phyloP scores from a whole-genome alignment of 2,797 vertebrate species.

The Pantherophis vulpinus region DNA sequence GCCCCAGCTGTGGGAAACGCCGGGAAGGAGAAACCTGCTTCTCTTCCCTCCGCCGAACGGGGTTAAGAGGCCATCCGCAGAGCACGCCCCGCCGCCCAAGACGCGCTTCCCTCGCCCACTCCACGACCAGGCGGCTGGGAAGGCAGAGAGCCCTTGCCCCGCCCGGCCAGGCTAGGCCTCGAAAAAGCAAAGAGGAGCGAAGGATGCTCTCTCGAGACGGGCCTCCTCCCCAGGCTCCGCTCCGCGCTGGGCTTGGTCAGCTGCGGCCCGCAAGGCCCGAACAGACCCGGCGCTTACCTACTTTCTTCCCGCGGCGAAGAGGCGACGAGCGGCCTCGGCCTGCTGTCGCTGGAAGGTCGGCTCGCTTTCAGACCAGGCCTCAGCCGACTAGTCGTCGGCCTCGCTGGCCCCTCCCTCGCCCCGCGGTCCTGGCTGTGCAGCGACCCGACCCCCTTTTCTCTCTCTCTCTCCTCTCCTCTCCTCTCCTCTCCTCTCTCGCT shows the following conservation, averaged over 20 bases:
- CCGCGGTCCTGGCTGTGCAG: conserved; percentile 46
- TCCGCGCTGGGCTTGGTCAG: not conserved
- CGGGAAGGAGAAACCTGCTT: not conserved
- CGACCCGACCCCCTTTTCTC: conserved; percentile 27
- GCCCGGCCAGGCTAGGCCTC: not conserved
- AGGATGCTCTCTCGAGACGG: not conserved
- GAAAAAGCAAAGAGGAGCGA: not conserved
- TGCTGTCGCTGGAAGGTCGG: not conserved
- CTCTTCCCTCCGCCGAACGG: not conserved
- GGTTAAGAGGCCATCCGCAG: not conserved
- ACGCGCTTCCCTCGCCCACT: not conserved
- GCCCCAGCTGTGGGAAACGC: not conserved
- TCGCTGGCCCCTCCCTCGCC: conserved; percentile 45
- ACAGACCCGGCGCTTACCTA: conserved; percentile 9
- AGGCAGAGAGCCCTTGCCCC: not conserved
- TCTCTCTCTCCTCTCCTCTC: not conserved
- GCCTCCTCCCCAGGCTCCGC: not conserved
- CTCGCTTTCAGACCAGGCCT: not conserved
- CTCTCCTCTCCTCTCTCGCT: not conserved
- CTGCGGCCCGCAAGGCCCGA: conserved; percentile 34
- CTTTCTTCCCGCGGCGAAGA: not conserved
- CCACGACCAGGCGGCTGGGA: too few relatives aligned
- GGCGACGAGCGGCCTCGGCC: not conserved
- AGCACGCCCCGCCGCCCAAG: not conserved
- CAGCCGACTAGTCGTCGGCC: conserved; percentile 8